Evolutionary conservation across 2,797 vertebrate genomes (phyloP).

Genomic region (Molossus alvarezi): DNA sequence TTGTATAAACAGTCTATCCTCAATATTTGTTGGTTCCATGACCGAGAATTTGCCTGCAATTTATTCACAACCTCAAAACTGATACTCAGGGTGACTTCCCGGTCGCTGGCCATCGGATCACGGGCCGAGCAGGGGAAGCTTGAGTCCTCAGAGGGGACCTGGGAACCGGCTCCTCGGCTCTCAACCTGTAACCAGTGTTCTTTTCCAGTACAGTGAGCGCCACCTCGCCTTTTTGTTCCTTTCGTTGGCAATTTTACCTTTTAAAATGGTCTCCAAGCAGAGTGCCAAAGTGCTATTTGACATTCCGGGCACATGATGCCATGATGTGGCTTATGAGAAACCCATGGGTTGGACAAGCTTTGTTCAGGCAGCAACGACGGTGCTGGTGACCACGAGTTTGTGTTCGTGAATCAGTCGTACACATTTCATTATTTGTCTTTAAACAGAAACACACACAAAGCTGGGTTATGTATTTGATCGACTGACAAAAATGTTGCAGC

Average conservation of each 20-base stretch:
- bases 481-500: neutral
- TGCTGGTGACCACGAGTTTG: neutral
- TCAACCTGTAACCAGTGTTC: neutral
- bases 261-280: neutral
- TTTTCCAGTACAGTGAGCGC: neutral
- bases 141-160: neutral
- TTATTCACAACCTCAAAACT: neutral
- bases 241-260: neutral
- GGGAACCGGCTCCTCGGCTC: neutral
- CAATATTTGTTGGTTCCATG: neutral
- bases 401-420: neutral
- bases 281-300: neutral
- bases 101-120: neutral
- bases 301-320: neutral
- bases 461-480: neutral
- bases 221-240: neutral
- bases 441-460: constrained; percentile 9
- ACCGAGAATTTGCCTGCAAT: neutral
- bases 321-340: neutral
- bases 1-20: neutral
- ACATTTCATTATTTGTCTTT: neutral
- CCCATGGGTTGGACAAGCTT: neutral
- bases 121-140: neutral
- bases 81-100: neutral
- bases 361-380: neutral